These are phyloP conservation scores for Agriotes lineatus DNA, from an alignment of 2,888 invertebrate genomes.

Conservation along the genomic window DNA sequence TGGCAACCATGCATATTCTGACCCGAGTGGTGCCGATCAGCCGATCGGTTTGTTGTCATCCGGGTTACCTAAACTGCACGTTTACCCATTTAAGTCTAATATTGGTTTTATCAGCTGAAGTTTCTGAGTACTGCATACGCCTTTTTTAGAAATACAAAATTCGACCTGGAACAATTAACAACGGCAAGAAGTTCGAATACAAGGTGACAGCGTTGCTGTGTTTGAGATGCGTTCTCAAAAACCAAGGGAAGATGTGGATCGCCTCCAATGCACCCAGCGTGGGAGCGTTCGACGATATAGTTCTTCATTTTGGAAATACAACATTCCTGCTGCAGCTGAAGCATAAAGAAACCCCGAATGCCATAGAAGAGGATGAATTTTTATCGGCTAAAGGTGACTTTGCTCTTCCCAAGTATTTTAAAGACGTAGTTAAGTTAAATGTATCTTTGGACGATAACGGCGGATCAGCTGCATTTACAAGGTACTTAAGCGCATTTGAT, in stretches of 20 bases:
- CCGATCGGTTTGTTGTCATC: too few species aligned
- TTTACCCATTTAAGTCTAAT: too few species aligned
- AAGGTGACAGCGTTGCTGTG: constrained; percentile 11
- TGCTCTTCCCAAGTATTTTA: constrained; percentile 1
- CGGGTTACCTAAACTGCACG: too few species aligned
- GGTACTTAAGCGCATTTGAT: background rate
- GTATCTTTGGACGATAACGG: background rate
- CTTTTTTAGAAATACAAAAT: constrained; percentile 17
- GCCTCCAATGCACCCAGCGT: constrained; percentile 1
- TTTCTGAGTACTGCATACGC: too few species aligned
- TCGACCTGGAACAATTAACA: constrained; percentile 8
- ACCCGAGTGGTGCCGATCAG: too few species aligned
- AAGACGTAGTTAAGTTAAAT: background rate
- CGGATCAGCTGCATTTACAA: background rate
- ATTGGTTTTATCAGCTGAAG: too few species aligned
- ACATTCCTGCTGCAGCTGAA: constrained; percentile 17
- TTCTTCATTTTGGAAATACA: background rate
- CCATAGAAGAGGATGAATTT: background rate
- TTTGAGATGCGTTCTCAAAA: background rate
- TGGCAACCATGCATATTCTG: too few species aligned
- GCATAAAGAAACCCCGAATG: constrained; percentile 12
- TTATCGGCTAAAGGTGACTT: background rate
- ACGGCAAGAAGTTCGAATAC: constrained; percentile 4
- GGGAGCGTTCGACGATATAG: constrained; percentile 17
- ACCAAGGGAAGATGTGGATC: background rate